These are phyloP conservation scores for Pyrrhia umbra DNA, from an alignment of 2,888 invertebrate genomes.

Conservation along the genomic window DNA sequence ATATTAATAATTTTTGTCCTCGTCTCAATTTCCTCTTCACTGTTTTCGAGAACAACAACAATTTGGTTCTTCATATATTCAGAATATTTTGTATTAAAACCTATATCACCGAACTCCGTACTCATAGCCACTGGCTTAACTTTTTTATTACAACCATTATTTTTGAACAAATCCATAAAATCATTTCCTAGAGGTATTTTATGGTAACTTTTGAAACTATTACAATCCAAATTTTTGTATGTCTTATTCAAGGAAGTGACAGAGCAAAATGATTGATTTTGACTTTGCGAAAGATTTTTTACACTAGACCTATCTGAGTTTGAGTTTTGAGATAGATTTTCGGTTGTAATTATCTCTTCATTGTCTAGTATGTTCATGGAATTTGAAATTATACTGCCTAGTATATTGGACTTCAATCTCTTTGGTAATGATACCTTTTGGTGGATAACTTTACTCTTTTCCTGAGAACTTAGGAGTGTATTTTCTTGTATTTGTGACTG, in stretches of 20 bases:
- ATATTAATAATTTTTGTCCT: constrained; percentile 67
- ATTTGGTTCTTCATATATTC: constrained; percentile 70
- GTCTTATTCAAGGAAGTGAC: constrained; percentile 74
- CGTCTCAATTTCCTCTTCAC: constrained; percentile 62
- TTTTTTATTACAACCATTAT: constrained; percentile 28
- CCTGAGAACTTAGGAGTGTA: neutral
- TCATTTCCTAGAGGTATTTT: constrained; percentile 71
- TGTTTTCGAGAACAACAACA: constrained; percentile 51
- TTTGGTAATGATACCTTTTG: constrained; percentile 11
- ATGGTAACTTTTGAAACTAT: constrained; percentile 71
- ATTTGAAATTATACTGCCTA: constrained; percentile 74
- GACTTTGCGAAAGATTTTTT: constrained; percentile 59
- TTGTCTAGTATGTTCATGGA: constrained; percentile 77
- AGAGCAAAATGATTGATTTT: constrained; percentile 71
- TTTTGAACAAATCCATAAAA: constrained; percentile 72
- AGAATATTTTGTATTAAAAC: constrained; percentile 75
- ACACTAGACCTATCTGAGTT: constrained; percentile 52
- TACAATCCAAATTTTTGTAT: constrained; percentile 79
- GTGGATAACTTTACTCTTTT: constrained; percentile 11
- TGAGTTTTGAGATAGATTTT: constrained; percentile 56
- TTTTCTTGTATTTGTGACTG: neutral
- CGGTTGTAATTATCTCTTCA: constrained; percentile 48
- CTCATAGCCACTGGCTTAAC: constrained; percentile 71
- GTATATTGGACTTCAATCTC: constrained; percentile 24
- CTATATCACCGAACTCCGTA: constrained; percentile 78